These are phyloP conservation scores for Dasyurus viverrinus DNA, from an alignment of 2,113 vertebrate genomes.

Conservation along the genomic window DNA sequence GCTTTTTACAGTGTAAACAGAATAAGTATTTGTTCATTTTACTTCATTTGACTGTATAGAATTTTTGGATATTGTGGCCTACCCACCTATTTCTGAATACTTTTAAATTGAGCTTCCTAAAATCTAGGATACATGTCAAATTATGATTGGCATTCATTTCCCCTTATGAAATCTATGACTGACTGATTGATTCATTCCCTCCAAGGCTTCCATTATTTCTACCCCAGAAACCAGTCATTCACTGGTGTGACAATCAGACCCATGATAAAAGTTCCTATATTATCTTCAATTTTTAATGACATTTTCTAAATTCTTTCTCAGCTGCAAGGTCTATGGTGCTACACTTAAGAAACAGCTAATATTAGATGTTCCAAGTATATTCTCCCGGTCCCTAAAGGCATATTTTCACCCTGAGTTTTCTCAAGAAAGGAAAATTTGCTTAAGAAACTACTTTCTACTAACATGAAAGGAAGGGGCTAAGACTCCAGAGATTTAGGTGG, in stretches of 20 bases:
- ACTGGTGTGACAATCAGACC: not conserved
- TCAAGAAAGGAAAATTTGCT: not conserved
- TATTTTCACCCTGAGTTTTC: not conserved
- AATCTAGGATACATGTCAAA: not conserved
- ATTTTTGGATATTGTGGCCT: not conserved
- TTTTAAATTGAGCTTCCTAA: not conserved
- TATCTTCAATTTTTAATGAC: not conserved
- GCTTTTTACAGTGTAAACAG: not conserved
- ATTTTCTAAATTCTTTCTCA: not conserved
- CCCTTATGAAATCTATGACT: not conserved
- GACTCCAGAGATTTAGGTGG: not conserved
- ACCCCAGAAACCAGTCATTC: not conserved
- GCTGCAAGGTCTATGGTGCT: not conserved
- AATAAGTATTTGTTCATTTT: not conserved
- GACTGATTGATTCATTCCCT: not conserved
- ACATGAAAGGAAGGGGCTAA: not conserved
- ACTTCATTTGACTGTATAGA: not conserved
- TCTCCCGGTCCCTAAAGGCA: not conserved
- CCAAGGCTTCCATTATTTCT: not conserved
- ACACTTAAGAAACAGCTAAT: not conserved
- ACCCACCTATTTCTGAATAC: not conserved
- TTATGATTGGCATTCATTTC: not conserved
- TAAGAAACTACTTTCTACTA: not conserved
- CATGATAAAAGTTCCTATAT: not conserved
- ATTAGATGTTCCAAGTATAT: not conserved